A percentile compares a stretch with the other conserved stretches of the same genome.
Conservation (phyloP, 2,113 vertebrate species). For the Chrysochloris asiatica region DNA sequence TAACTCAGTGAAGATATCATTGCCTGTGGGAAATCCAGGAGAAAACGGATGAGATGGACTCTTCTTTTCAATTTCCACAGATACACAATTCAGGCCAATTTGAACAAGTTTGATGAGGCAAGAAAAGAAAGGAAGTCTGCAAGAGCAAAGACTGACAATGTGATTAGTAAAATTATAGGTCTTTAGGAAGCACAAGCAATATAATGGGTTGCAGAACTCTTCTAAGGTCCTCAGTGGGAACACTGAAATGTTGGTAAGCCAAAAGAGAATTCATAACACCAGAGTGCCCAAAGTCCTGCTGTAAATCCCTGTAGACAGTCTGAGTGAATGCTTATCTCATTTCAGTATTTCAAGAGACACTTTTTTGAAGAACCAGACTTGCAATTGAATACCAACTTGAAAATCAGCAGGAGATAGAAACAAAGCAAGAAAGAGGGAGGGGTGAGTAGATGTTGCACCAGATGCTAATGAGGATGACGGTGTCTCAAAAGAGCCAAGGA, state of each 20-base stretch:
- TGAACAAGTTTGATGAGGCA: slow-evolving; percentile 64
- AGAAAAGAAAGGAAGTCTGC: slow-evolving; percentile 44
- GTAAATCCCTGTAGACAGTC: not conserved
- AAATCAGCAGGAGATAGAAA: slow-evolving; percentile 59
- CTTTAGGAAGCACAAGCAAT: slow-evolving; percentile 33
- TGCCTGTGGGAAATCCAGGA: not conserved
- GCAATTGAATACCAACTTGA: slow-evolving; percentile 51
- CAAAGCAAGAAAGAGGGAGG: not conserved
- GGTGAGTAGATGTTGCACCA: slow-evolving; percentile 8
- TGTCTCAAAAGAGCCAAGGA: not conserved
- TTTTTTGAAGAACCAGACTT: slow-evolving; percentile 10
- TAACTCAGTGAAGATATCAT: slow-evolving; percentile 26
- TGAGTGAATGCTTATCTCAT: slow-evolving; percentile 42
- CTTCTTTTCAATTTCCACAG: slow-evolving; percentile 42
- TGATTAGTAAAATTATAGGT: slow-evolving; percentile 47
- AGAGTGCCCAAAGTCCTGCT: not conserved
- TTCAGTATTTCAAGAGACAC: slow-evolving; percentile 6
- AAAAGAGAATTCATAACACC: slow-evolving; percentile 45
- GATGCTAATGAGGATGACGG: not conserved
- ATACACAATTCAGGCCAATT: slow-evolving; percentile 55
- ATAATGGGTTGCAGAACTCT: slow-evolving; percentile 23
- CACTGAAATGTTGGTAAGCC: not conserved
- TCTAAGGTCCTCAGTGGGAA: slow-evolving; percentile 39
- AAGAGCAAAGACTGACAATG: slow-evolving; percentile 33
- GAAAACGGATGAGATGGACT: slow-evolving; percentile 55